Percentiles rank a stretch among this genome's conserved stretches.
These are phyloP conservation scores for Mastomys natalensis DNA, from an alignment of 2,113 vertebrate species.

Conservation along the genomic window DNA sequence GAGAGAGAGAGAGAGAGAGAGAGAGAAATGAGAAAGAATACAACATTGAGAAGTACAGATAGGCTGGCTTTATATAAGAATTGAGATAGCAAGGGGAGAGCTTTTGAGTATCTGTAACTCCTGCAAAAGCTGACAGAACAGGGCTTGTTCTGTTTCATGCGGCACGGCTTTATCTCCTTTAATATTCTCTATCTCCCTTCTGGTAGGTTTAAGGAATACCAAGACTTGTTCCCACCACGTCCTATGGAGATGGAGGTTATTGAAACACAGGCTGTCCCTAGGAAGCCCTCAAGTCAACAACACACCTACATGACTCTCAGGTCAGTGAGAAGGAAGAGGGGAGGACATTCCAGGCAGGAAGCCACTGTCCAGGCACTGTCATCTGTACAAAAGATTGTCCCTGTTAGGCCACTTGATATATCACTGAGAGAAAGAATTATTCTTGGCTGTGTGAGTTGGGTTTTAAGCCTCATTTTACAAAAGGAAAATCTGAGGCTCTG, in stretches of 20 bases:
- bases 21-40: background rate
- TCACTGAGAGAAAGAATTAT: background rate
- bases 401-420: background rate
- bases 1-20: too few relatives aligned
- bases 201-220: constrained; percentile 83
- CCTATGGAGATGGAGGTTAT: accelerated
- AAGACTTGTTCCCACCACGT: constrained; percentile 76
- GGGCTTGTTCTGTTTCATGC: background rate
- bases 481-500: background rate
- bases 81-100: background rate
- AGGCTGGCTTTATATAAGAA: background rate
- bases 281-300: background rate
- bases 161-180: background rate
- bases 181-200: constrained; percentile 15
- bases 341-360: background rate
- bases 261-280: accelerated
- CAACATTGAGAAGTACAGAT: background rate
- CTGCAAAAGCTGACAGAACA: background rate
- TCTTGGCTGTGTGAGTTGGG: background rate
- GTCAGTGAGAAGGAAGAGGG: constrained; percentile 59
- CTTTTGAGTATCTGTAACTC: background rate
- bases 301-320: background rate
- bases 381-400: background rate
- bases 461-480: constrained; percentile 23
- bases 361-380: background rate